Conservation (phyloP, 2,113 vertebrate genomes). For the Puffinus mauretanicus region DNA sequence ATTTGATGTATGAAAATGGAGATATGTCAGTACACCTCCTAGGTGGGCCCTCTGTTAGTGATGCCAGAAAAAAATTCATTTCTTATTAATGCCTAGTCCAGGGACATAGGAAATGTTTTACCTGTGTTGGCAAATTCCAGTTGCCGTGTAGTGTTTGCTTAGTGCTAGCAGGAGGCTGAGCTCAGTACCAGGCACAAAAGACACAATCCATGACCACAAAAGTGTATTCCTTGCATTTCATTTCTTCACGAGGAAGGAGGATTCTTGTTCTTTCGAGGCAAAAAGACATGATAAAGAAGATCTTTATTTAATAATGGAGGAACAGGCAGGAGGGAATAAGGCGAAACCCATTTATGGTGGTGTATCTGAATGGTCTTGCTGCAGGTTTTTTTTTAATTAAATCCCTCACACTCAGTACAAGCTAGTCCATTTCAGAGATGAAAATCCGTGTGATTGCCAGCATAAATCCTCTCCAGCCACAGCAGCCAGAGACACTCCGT, state of each 20-base stretch:
- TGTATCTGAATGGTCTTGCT: background rate
- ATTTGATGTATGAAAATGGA: background rate
- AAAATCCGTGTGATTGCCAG: background rate
- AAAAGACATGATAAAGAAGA: background rate
- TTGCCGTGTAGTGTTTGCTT: background rate
- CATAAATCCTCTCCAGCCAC: background rate
- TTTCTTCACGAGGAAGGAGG: background rate
- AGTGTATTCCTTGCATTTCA: background rate
- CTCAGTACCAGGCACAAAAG: background rate
- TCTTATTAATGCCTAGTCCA: background rate
- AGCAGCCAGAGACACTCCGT: background rate
- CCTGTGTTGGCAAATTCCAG: background rate
- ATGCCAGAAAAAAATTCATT: background rate
- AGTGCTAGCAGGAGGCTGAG: background rate
- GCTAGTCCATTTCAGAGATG: background rate
- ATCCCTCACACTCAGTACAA: background rate
- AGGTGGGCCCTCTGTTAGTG: background rate
- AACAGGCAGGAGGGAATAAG: background rate
- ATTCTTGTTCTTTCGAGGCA: background rate
- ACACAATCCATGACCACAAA: background rate
- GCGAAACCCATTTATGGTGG: background rate
- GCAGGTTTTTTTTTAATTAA: background rate
- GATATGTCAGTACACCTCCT: background rate
- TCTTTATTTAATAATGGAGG: background rate
- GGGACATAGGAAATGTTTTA: background rate